Conservation (phyloP, 1,140 invertebrate genomes). For the Camponotus pennsylvanicus region DNA sequence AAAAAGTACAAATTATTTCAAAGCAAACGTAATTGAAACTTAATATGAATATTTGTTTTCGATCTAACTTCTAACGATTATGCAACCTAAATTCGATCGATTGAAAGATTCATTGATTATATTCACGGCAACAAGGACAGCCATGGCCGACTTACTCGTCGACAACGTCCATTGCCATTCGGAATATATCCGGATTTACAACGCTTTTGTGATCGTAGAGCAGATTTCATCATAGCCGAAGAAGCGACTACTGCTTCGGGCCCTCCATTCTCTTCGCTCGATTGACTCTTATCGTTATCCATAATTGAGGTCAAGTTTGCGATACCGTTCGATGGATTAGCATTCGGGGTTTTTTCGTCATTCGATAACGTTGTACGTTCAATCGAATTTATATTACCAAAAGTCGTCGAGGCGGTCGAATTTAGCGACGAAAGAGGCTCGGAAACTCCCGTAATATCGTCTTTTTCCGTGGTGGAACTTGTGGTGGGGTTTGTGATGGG, state of each 20-base stretch:
- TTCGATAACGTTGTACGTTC: background rate
- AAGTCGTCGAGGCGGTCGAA: background rate
- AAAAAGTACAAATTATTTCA: slow-evolving; percentile 1
- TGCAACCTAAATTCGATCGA: background rate
- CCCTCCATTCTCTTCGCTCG: background rate
- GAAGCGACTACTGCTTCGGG: too few species aligned
- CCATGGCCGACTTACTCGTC: slow-evolving; percentile 60
- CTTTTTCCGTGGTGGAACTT: slow-evolving; percentile 31
- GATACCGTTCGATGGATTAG: slow-evolving; percentile 19
- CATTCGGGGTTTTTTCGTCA: background rate
- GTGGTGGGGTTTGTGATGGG: slow-evolving; percentile 53
- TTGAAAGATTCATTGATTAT: background rate
- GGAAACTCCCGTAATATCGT: background rate
- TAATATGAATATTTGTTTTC: background rate
- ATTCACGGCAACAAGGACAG: slow-evolving; percentile 76
- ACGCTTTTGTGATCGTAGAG: slow-evolving; percentile 15
- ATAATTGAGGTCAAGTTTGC: background rate
- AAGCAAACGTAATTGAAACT: background rate
- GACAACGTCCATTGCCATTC: slow-evolving; percentile 68
- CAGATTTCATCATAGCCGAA: background rate
- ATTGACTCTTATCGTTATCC: background rate
- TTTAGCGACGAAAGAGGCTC: slow-evolving; percentile 1
- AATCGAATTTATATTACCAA: background rate
- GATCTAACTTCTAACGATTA: background rate
- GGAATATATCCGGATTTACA: slow-evolving; percentile 58